phyloP scores from a whole-genome alignment of 1,140 invertebrate genomes.

The Zophobas atratus region DNA sequence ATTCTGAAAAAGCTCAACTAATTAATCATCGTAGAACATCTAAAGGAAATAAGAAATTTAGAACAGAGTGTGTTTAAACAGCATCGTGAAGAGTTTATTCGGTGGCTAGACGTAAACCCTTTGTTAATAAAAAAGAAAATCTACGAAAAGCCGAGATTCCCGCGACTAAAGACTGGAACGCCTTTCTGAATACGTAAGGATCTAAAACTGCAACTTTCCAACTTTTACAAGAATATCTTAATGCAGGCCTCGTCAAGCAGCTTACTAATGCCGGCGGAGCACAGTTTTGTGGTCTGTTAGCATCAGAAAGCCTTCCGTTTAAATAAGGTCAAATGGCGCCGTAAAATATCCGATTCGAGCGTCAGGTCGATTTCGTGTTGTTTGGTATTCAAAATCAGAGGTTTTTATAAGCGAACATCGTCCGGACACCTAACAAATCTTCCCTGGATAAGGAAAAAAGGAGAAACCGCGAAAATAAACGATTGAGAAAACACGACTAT shows the following conservation, averaged over 20 bases:
- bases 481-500: conserved; percentile 53
- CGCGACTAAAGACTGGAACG: conserved; percentile 10
- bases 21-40: too few relatives aligned
- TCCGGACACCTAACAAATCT: conserved; percentile 47
- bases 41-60: too few relatives aligned
- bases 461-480: conserved; percentile 42
- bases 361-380: conserved; percentile 20
- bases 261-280: conserved; percentile 24
- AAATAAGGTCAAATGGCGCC: conserved; percentile 13
- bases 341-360: conserved; percentile 25
- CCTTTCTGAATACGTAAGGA: conserved; percentile 28
- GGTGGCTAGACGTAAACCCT: too few relatives aligned
- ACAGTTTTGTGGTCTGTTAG: conserved; percentile 34
- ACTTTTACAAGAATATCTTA: conserved; percentile 38
- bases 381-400: conserved; percentile 33
- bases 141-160: not conserved
- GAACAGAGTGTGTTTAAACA: too few relatives aligned
- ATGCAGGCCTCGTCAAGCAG: conserved; percentile 32
- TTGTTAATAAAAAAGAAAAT: conserved; percentile 11
- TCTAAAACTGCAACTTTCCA: conserved; percentile 26
- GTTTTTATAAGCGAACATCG: conserved; percentile 41
- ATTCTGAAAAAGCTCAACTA: too few relatives aligned
- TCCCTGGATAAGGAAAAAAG: conserved; percentile 19
- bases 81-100: too few relatives aligned
- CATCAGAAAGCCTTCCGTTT: conserved; percentile 15